Conservation (phyloP, 2,888 invertebrate genomes). For the Eupithecia pulchellata region DNA sequence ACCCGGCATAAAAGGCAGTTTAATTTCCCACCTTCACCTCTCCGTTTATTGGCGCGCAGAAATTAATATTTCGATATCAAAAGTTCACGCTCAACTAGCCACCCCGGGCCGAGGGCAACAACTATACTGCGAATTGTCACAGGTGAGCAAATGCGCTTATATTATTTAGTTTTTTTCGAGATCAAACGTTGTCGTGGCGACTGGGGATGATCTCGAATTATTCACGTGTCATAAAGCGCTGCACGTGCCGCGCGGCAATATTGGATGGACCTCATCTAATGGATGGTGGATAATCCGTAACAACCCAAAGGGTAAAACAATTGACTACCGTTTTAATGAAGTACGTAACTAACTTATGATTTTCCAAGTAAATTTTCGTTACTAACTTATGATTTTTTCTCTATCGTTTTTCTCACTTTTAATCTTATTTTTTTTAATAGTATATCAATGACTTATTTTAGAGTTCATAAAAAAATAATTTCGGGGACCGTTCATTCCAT, state of each 20-base stretch:
- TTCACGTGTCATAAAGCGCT: constrained; percentile 83
- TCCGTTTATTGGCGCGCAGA: constrained; percentile 80
- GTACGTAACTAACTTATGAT: background rate
- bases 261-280: constrained; percentile 50
- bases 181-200: constrained; percentile 79
- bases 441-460: too few relatives aligned
- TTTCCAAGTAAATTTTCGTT: too few relatives aligned
- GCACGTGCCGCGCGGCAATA: constrained; percentile 76
- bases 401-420: too few relatives aligned
- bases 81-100: constrained; percentile 84
- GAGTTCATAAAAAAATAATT: too few relatives aligned
- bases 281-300: constrained; percentile 5
- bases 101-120: constrained; percentile 71
- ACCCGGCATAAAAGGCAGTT: constrained; percentile 73
- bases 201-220: constrained; percentile 71
- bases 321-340: constrained; percentile 23
- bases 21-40: constrained; percentile 82
- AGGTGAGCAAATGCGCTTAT: constrained; percentile 81
- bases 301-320: constrained; percentile 11
- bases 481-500: too few relatives aligned
- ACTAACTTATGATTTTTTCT: too few relatives aligned
- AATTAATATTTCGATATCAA: constrained; percentile 85
- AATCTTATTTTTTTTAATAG: too few relatives aligned
- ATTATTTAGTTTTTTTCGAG: constrained; percentile 77
- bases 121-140: constrained; percentile 76